Percentiles rank a stretch among this genome's conserved stretches.
Evolutionary conservation across 2,888 invertebrate genomes (phyloP).

Genomic region (Zele albiditarsus): DNA sequence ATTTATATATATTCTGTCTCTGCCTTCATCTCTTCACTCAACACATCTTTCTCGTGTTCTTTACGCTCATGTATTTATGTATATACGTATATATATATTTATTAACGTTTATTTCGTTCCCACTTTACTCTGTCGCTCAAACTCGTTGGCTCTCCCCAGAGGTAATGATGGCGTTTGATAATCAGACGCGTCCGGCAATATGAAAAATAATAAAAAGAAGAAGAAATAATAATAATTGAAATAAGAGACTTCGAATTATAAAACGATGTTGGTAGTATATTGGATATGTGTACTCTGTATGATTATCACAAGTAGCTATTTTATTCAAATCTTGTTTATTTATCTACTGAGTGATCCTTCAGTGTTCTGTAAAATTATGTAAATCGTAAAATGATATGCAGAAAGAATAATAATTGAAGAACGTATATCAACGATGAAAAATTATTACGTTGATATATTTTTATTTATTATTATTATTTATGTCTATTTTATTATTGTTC

Average conservation of each 20-base stretch:
- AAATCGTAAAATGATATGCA: neutral
- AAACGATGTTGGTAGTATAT: neutral
- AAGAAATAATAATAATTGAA: slow-evolving; percentile 49
- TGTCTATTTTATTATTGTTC: neutral
- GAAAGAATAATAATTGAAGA: neutral
- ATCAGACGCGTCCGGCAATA: slow-evolving; percentile 59
- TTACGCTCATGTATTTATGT: neutral
- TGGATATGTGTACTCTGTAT: neutral
- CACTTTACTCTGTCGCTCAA: slow-evolving; percentile 16
- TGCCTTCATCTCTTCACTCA: slow-evolving; percentile 5
- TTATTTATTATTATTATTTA: neutral
- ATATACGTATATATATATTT: slow-evolving; percentile 11
- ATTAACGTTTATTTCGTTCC: slow-evolving; percentile 2
- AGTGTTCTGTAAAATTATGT: neutral
- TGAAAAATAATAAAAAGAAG: slow-evolving; percentile 45
- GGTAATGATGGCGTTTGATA: slow-evolving; percentile 63
- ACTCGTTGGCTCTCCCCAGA: slow-evolving; percentile 38
- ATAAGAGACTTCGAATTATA: slow-evolving; percentile 30
- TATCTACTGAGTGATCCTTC: neutral
- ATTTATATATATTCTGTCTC: slow-evolving; percentile 20
- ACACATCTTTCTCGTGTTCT: slow-evolving; percentile 16
- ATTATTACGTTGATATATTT: neutral
- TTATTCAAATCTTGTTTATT: neutral
- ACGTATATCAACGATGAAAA: too few relatives aligned
- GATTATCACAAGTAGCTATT: slow-evolving; percentile 1